Evolutionary conservation across 1,140 invertebrate genomes (phyloP).

Genomic region (Brachionus plicatilis): DNA sequence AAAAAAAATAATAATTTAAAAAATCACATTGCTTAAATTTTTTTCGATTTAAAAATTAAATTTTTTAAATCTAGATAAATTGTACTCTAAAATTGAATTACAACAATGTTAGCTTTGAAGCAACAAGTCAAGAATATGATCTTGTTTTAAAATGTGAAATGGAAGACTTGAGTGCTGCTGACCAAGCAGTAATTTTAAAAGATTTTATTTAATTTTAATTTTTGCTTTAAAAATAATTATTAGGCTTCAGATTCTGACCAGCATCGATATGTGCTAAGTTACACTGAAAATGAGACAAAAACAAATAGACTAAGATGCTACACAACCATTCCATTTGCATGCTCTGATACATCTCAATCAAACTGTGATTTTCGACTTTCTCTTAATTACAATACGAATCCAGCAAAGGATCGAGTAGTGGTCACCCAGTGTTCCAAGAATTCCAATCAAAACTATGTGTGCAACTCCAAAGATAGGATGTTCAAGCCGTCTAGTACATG

Average conservation of each 20-base stretch:
- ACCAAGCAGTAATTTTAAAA: neutral
- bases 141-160: neutral
- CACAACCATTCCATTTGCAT: neutral
- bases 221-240: neutral
- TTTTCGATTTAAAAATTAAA: neutral
- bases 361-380: neutral
- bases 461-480: neutral
- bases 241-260: neutral
- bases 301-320: neutral
- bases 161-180: neutral
- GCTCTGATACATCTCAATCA: neutral
- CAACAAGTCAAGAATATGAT: neutral
- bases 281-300: neutral
- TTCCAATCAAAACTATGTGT: neutral
- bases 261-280: neutral
- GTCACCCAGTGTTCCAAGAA: neutral
- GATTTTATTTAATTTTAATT: neutral
- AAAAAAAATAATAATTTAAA: neutral
- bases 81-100: neutral
- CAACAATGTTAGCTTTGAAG: neutral
- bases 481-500: neutral
- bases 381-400: neutral
- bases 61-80: neutral
- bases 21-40: neutral
- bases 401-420: neutral